These are phyloP conservation scores for Cosmia pyralina DNA, from an alignment of 2,888 invertebrate species.

Conservation along the genomic window DNA sequence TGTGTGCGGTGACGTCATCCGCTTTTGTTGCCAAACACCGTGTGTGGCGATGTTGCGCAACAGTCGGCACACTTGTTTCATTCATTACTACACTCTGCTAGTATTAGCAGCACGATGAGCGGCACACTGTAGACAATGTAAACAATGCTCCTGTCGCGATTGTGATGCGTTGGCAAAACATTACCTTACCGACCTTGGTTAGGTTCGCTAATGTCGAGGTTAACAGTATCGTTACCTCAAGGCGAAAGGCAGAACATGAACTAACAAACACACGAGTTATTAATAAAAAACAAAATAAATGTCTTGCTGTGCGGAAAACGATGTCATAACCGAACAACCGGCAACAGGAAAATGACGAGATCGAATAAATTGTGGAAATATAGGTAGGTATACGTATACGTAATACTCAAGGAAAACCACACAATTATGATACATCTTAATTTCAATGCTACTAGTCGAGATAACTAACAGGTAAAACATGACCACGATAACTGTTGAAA, in stretches of 20 bases:
- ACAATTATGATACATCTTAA: constrained; percentile 35
- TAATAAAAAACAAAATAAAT: constrained; percentile 14
- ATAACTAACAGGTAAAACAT: constrained; percentile 31
- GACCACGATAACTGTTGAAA: background rate
- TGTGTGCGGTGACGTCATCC: constrained; percentile 44
- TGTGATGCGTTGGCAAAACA: constrained; percentile 46
- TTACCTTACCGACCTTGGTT: constrained; percentile 37
- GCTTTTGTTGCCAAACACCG: constrained; percentile 26
- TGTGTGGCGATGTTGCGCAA: constrained; percentile 41
- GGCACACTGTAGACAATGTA: constrained; percentile 30
- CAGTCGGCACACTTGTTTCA: constrained; percentile 44
- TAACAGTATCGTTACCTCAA: constrained; percentile 13
- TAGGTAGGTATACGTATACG: background rate
- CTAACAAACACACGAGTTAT: constrained; percentile 1
- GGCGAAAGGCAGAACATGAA: background rate
- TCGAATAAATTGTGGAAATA: constrained; percentile 19
- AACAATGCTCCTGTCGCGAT: constrained; percentile 58
- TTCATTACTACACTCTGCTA: constrained; percentile 34
- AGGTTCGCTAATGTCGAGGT: constrained; percentile 52
- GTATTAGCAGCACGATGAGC: constrained; percentile 39
- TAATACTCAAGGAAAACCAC: constrained; percentile 59
- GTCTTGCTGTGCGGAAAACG: background rate
- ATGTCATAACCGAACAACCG: constrained; percentile 10
- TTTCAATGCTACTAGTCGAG: constrained; percentile 17
- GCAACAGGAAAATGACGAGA: constrained; percentile 44